Evolutionary conservation across 2,797 vertebrate species (phyloP), one percentile per base, ranked within the genome.

Genomic region (Acestrorhynchus altus): DNA sequence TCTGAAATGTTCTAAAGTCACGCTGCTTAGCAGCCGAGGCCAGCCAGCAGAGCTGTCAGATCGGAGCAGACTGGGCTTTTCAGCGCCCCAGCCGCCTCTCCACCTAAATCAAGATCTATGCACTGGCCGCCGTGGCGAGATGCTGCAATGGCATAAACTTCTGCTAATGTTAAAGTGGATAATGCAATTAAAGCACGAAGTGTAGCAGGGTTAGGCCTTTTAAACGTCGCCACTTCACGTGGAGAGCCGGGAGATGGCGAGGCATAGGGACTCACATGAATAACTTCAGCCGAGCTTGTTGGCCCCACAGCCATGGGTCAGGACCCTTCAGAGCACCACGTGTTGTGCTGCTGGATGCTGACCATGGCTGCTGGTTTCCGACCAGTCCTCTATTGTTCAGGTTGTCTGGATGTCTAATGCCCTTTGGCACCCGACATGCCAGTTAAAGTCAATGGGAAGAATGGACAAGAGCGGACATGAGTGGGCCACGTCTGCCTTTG

Each of bases 391-490:
- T 77, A 42, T 46, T 74, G 74, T 74, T 77, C 77, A 47, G 60
- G 57, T 66, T 39, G 76, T 77, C 76, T 83, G 76, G n/a, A 54
- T 72, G 44, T 65, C 74, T 44, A 54, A 59, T 83, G 83, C 80
- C 85, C 85, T 86, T 86, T 86, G 82, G 78, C 83, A 81, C 77
- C 39, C 64, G 24, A 83, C 82, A 81, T 76, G 85, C 79, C 85
- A 86, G 85, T 83, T 83, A 84, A 81, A 82, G 76, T 49, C 59
- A 26, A 74, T 1, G n/a, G 57, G 74, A 68, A 78, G 75, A 83
- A 78, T 63, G 67, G 69, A 80, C 73, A 63, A 70, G 72, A 57
- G 72, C 56, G 67, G 69, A 80, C 73, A 63, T 64, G 72, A 57
- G 72, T 13, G 57, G 72, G 54, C 72, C 68, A 76, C 79, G 77